Conservation (phyloP, 2,888 invertebrate species). For the Hartigia nigra region DNA sequence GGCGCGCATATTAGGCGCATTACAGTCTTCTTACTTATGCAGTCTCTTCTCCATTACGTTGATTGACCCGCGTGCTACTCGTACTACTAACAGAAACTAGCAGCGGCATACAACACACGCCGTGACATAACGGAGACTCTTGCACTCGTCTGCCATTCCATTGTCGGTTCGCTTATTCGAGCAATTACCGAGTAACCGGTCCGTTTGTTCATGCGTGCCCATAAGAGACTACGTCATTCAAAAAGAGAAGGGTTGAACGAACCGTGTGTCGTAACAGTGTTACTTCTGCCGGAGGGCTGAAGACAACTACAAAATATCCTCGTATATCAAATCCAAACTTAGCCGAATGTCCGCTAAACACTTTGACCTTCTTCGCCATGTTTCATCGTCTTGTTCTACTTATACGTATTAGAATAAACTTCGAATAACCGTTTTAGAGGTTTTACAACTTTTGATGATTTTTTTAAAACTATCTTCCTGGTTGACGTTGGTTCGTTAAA, state of each 20-base stretch:
- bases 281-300: not conserved
- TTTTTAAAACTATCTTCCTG: not conserved
- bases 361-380: not conserved
- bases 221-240: not conserved
- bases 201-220: not conserved
- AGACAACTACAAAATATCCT: not conserved
- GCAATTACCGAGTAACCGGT: not conserved
- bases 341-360: not conserved
- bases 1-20: not conserved
- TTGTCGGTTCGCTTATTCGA: not conserved
- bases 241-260: not conserved
- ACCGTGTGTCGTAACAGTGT: not conserved
- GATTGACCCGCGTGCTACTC: not conserved
- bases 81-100: not conserved
- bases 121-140: not conserved
- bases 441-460: not conserved
- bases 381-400: not conserved
- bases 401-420: not conserved
- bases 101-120: not conserved
- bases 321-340: not conserved
- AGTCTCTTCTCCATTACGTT: not conserved
- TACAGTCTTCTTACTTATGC: not conserved
- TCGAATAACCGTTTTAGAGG: not conserved
- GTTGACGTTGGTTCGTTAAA: not conserved
- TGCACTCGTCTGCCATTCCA: not conserved